These are phyloP conservation scores for Aphelenchoides besseyi DNA, from an alignment of 1,140 invertebrate species.

Conservation along the genomic window DNA sequence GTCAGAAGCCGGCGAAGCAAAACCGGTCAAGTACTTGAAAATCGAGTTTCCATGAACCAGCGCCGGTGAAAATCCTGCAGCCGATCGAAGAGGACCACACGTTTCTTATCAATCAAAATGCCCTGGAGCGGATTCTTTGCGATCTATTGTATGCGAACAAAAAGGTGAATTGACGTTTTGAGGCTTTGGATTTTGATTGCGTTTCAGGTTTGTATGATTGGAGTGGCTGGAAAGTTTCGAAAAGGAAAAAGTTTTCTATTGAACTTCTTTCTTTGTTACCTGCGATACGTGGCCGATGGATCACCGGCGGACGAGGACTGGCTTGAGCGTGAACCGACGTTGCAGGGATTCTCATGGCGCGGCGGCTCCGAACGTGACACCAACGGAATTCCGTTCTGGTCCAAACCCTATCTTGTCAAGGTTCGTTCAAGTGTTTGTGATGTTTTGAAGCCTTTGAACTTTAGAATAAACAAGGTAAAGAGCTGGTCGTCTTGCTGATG, in stretches of 20 bases:
- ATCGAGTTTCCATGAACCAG: constrained; percentile 18
- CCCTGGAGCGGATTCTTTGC: constrained; percentile 77
- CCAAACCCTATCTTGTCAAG: constrained; percentile 65
- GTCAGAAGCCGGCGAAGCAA: not conserved
- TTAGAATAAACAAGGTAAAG: constrained; percentile 50
- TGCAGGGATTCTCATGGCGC: constrained; percentile 67
- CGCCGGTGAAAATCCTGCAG: constrained; percentile 24
- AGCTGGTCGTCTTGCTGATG: constrained; percentile 66
- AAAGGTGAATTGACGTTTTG: constrained; percentile 64
- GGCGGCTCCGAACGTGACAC: constrained; percentile 67
- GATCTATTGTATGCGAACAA: constrained; percentile 63
- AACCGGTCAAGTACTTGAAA: not conserved
- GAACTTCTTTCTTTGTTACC: constrained; percentile 86
- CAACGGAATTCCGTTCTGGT: constrained; percentile 68
- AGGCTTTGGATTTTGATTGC: no score
- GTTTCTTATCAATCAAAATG: constrained; percentile 56
- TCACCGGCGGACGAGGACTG: constrained; percentile 39
- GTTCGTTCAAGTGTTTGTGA: no score
- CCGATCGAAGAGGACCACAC: constrained; percentile 28
- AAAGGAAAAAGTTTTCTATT: constrained; percentile 92
- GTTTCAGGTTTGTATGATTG: constrained; percentile 80
- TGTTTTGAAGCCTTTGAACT: no score
- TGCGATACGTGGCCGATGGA: constrained; percentile 66
- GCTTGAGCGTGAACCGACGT: constrained; percentile 43
- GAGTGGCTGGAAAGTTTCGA: constrained; percentile 88